Conservation (phyloP, 1,140 invertebrate species). For the Camponotus floridanus region DNA sequence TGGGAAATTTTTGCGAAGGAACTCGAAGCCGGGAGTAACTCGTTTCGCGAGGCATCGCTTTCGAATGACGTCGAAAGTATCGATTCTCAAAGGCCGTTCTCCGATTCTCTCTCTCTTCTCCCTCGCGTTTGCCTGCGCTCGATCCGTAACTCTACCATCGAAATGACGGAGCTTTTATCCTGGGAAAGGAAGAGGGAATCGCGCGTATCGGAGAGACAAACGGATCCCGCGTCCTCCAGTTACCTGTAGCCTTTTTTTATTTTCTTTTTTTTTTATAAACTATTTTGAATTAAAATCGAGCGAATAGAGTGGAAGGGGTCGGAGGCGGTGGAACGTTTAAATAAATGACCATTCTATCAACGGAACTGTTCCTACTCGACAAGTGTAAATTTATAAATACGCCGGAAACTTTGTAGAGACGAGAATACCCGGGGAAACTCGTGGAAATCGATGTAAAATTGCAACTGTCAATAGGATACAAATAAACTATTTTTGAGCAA, state of each 20-base stretch:
- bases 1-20: conserved; percentile 64
- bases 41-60: conserved; percentile 66
- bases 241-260: no score
- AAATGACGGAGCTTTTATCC: conserved; percentile 72
- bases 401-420: background rate
- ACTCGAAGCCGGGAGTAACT: conserved; percentile 51
- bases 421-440: background rate
- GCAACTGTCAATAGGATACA: conserved; percentile 38
- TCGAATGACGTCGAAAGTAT: conserved; percentile 69
- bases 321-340: background rate
- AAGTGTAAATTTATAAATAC: conserved; percentile 7
- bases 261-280: background rate
- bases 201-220: conserved; percentile 35
- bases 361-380: background rate
- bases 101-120: conserved; percentile 38
- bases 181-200: conserved; percentile 51
- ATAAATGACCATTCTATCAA: background rate
- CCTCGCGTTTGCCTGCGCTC: conserved; percentile 31
- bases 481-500: conserved; percentile 54
- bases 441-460: conserved; percentile 49
- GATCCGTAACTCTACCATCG: conserved; percentile 61
- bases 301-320: background rate
- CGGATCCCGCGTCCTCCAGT: background rate
- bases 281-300: background rate
- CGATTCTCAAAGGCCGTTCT: conserved; percentile 72